A percentile compares a stretch with the other conserved stretches of the same genome.
phyloP scores from a whole-genome alignment of 2,888 invertebrate genomes.

The Acanthosoma haemorrhoidale region DNA sequence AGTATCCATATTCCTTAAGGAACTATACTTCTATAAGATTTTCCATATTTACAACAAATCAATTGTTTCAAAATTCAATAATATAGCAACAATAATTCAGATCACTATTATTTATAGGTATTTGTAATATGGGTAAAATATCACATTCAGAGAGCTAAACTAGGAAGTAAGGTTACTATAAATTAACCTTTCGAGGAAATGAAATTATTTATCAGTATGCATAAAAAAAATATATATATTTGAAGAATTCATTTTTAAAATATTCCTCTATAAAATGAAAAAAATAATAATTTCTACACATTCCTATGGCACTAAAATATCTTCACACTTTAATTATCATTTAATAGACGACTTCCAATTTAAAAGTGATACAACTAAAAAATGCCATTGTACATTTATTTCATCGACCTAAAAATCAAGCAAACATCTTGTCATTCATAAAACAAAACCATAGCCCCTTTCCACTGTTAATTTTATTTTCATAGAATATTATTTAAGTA shows the following conservation, averaged over 20 bases:
- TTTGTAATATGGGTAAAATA: not conserved
- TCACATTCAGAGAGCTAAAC: slow-evolving; percentile 23
- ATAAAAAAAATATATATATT: not conserved
- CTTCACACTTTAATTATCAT: too few species aligned
- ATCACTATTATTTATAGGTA: slow-evolving; percentile 9
- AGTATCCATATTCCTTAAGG: slow-evolving; percentile 5
- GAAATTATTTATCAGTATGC: not conserved
- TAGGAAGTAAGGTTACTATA: not conserved
- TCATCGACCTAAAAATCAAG: too few species aligned
- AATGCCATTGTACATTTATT: too few species aligned
- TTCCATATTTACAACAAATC: not conserved
- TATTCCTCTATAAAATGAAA: not conserved
- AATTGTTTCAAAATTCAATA: not conserved
- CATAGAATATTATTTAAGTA: too few species aligned
- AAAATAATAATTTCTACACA: not conserved
- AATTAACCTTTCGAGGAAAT: too few species aligned
- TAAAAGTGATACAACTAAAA: too few species aligned
- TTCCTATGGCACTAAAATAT: slow-evolving; percentile 9
- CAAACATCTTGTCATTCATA: too few species aligned
- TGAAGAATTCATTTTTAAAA: too few species aligned
- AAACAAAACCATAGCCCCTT: too few species aligned
- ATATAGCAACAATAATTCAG: slow-evolving; percentile 21
- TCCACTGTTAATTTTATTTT: too few species aligned
- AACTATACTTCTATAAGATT: not conserved
- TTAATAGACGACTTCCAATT: too few species aligned